phyloP scores from a whole-genome alignment of 2,888 invertebrate species.

The Nemoura dubitans region DNA sequence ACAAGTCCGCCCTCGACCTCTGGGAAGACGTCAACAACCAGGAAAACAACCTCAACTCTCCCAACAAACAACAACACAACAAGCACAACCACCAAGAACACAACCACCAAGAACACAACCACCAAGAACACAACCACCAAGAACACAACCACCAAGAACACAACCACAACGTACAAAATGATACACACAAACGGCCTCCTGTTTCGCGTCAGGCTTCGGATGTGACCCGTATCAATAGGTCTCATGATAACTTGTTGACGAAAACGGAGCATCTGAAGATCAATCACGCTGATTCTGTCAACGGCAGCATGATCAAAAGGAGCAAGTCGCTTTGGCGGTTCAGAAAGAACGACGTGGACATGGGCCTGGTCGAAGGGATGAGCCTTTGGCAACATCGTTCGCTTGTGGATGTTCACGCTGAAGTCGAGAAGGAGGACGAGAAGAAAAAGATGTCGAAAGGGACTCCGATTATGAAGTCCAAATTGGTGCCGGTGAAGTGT shows the following conservation, averaged over 20 bases:
- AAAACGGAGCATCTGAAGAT: neutral
- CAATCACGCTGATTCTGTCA: neutral
- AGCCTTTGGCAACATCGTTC: slow-evolving; percentile 87
- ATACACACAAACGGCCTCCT: slow-evolving; percentile 31
- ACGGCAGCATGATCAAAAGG: slow-evolving; percentile 69
- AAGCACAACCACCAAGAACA: neutral
- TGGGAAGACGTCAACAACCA: slow-evolving; percentile 59
- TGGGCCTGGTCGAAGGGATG: slow-evolving; percentile 85
- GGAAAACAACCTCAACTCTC: slow-evolving; percentile 51
- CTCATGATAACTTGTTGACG: slow-evolving; percentile 54
- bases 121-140: slow-evolving; percentile 15
- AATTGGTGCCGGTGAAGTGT: slow-evolving; percentile 39
- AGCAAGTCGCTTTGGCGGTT: slow-evolving; percentile 90
- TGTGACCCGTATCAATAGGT: slow-evolving; percentile 63
- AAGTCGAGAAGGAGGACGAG: slow-evolving; percentile 58
- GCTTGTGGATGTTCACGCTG: slow-evolving; percentile 74
- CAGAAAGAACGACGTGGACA: slow-evolving; percentile 67
- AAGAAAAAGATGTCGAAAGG: slow-evolving; percentile 57
- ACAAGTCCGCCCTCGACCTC: slow-evolving; percentile 60
- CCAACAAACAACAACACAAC: slow-evolving; percentile 40
- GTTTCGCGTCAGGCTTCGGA: slow-evolving; percentile 51
- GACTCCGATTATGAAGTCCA: slow-evolving; percentile 41
- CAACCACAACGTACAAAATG: slow-evolving; percentile 47
- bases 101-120: slow-evolving; percentile 38
- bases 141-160: neutral